These are phyloP conservation scores for Ranitomeya variabilis DNA, from an alignment of 2,113 vertebrate genomes.

Conservation along the genomic window DNA sequence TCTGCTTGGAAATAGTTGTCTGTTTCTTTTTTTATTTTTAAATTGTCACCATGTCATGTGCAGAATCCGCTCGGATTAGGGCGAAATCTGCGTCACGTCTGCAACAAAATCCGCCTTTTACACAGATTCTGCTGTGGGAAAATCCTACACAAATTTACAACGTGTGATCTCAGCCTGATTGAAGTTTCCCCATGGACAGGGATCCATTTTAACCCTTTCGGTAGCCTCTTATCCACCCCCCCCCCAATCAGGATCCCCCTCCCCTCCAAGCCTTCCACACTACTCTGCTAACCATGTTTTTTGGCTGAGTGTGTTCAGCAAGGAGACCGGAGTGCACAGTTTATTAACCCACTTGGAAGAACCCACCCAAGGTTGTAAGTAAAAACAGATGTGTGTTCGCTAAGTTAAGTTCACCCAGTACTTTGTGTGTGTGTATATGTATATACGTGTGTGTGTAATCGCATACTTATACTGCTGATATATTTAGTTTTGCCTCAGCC, in stretches of 20 bases:
- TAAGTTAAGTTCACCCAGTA: background rate
- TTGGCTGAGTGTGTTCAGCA: background rate
- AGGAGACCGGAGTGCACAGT: constrained; percentile 6
- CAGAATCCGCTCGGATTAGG: no score
- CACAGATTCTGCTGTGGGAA: no score
- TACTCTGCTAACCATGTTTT: background rate
- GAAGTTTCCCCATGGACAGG: background rate
- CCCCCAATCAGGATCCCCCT: background rate
- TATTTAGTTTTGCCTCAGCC: constrained; percentile 75
- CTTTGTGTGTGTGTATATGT: constrained; percentile 41
- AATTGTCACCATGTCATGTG: no score
- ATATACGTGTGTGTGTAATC: constrained; percentile 55
- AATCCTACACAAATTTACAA: no score
- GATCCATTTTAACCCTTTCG: background rate
- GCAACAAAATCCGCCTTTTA: no score
- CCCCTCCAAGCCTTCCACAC: background rate
- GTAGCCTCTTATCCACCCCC: background rate
- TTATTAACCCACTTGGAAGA: constrained; percentile 35
- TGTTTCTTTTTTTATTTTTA: no score
- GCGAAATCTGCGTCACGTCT: no score
- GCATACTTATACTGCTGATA: constrained; percentile 62
- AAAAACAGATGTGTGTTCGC: constrained; percentile 34
- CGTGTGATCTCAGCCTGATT: background rate
- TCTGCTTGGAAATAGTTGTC: no score
- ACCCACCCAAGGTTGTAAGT: constrained; percentile 47